Conservation (phyloP, 2,797 vertebrate genomes). For the Nothura maculosa region DNA sequence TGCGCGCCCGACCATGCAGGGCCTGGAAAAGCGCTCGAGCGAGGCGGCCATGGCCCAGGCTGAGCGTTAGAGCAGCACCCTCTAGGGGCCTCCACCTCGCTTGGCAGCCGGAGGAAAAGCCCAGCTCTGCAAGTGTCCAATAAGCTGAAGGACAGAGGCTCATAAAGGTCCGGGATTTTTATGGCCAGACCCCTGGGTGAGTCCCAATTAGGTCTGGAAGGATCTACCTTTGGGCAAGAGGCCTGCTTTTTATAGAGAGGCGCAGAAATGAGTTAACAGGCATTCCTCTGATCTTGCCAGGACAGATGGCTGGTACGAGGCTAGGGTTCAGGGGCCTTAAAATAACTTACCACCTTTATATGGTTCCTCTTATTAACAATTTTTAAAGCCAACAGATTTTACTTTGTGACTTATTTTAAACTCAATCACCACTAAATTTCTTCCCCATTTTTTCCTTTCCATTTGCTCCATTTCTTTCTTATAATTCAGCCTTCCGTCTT, state of each 20-base stretch:
- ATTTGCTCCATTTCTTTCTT: rapidly evolving
- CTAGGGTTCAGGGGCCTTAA: rapidly evolving
- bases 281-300: not conserved
- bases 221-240: not conserved
- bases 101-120: not conserved
- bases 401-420: not conserved
- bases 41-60: too few relatives aligned
- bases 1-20: not conserved
- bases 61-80: not conserved
- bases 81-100: not conserved
- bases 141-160: not conserved
- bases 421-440: not conserved
- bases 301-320: not conserved
- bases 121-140: not conserved
- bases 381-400: not conserved
- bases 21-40: not conserved
- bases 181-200: not conserved
- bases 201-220: not conserved
- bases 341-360: not conserved
- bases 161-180: not conserved
- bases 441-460: not conserved
- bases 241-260: rapidly evolving
- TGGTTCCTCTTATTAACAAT: not conserved
- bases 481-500: not conserved
- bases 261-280: rapidly evolving